Conservation (phyloP, 2,797 vertebrate genomes). For the Brachyrhaphis roseni region DNA sequence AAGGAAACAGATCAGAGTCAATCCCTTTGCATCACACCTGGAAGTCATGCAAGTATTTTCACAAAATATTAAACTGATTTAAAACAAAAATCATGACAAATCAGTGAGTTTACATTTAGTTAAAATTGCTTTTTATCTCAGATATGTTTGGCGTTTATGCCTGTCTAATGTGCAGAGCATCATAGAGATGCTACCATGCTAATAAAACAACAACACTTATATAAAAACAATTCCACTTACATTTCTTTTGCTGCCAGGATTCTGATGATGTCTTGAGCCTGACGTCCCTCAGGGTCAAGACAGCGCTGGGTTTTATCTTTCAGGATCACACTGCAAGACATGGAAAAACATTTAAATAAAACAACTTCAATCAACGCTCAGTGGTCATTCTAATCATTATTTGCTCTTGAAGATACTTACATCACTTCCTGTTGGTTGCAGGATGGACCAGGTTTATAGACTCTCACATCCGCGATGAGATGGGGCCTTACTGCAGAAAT, state of each 20-base stretch:
- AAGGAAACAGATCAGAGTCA: conserved; percentile 11
- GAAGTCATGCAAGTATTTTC: not conserved
- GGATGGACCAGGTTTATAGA: conserved; percentile 2
- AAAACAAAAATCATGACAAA: not conserved
- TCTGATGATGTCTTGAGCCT: not conserved
- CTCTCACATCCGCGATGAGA: rapidly evolving
- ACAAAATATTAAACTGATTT: not conserved
- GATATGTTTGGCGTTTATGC: not conserved
- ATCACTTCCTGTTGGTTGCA: conserved; percentile 64
- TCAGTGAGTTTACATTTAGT: not conserved
- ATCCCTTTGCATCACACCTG: not conserved
- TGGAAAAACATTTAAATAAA: not conserved
- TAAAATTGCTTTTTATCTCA: not conserved
- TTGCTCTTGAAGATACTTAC: conserved; percentile 49
- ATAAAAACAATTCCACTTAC: conserved; percentile 19
- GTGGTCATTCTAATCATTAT: not conserved
- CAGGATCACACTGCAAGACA: conserved; percentile 28
- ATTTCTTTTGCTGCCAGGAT: rapidly evolving
- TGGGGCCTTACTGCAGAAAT: rapidly evolving
- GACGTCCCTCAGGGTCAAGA: not conserved
- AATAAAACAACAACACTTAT: not conserved
- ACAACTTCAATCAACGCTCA: not conserved
- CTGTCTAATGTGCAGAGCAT: not conserved
- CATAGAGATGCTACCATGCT: not conserved
- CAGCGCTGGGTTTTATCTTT: rapidly evolving